Evolutionary conservation across 2,797 vertebrate genomes (phyloP), one percentile per base, ranked within the genome.

Genomic region (Chromobotia macracanthus): DNA sequence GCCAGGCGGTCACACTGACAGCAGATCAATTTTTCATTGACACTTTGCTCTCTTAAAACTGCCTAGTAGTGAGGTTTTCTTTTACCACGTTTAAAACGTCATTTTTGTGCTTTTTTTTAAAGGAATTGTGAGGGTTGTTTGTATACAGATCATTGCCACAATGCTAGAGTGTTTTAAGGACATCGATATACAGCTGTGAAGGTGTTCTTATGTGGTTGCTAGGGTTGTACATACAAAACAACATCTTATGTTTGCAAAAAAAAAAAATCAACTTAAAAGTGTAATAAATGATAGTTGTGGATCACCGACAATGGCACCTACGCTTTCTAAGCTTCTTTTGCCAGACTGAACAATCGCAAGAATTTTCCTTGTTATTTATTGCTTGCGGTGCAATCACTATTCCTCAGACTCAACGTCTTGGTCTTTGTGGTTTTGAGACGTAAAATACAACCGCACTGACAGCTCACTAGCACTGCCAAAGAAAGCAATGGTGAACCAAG

Each of bases 401-500:
- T 41, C 23, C 71, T 69, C 76, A 61, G 56, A 55, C 61, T 74
- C 71, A 25, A 64, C 70, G 70, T 74, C 76, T 63, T 56, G 53
- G 76, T 75, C 61, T 79, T 72, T 79, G 69, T 69, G 64, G 80
- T 74, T 74, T 74, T 25, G 48, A 63, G 48, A 68, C 64, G 75
- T 64, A 75, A 82, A 82, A 75, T 71, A 75, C 61, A 48, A 58
- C 81, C 65, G 15, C 71, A 75, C 41, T 71, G 65, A 66, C 72
- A 75, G 77, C 67, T 3, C 9, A 71, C 58, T 51, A 65, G 68
- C 28, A 38, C 81, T 75, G 77, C 81, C 81, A 79, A 83, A 71
- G 50, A 71, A 83, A 79, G 66, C 76, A 82, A 69, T 78, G 72
- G 76, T 55, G 51, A 65, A 83, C 72, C 72, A 79, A 79, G 66